These are phyloP conservation scores for Drosophila santomea DNA, from an alignment of 1,140 invertebrate genomes.

Conservation along the genomic window DNA sequence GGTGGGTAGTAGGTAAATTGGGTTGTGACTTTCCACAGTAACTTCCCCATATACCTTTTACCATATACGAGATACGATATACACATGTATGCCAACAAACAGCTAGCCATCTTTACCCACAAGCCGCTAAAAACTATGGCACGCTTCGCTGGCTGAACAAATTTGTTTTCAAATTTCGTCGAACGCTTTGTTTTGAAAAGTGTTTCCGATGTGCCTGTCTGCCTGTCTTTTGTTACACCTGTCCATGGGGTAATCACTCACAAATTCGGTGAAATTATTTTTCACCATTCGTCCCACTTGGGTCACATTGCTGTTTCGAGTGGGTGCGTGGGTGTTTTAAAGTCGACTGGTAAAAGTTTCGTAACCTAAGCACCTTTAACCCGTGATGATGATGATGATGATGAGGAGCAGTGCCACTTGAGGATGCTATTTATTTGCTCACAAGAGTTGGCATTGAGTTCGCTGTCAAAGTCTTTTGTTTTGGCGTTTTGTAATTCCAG, in stretches of 20 bases:
- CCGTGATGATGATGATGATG: constrained; percentile 14
- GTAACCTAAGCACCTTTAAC: constrained; percentile 14
- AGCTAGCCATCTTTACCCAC: background rate
- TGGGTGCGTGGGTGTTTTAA: constrained; percentile 30
- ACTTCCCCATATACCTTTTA: background rate
- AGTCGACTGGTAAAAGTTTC: constrained; percentile 50
- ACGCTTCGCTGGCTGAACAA: constrained; percentile 57
- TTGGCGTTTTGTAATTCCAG: constrained; percentile 30
- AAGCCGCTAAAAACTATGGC: constrained; percentile 1
- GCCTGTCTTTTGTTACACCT: constrained; percentile 45
- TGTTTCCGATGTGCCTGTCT: constrained; percentile 23
- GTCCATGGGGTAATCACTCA: constrained; percentile 55
- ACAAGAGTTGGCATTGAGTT: constrained; percentile 53
- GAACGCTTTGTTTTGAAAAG: constrained; percentile 54
- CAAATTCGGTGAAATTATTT: constrained; percentile 60
- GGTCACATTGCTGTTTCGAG: constrained; percentile 2
- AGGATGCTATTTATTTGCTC: background rate
- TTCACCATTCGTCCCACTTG: constrained; percentile 21
- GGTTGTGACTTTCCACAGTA: constrained; percentile 12
- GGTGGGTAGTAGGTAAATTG: too few species aligned
- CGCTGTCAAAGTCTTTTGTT: constrained; percentile 34
- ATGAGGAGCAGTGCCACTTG: constrained; percentile 4
- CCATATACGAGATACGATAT: too few species aligned
- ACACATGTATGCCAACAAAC: background rate
- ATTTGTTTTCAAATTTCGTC: constrained; percentile 56